A percentile compares a stretch with the other conserved stretches of the same genome.
Conservation (phyloP, 2,113 vertebrate species). For the Camelus bactrianus region DNA sequence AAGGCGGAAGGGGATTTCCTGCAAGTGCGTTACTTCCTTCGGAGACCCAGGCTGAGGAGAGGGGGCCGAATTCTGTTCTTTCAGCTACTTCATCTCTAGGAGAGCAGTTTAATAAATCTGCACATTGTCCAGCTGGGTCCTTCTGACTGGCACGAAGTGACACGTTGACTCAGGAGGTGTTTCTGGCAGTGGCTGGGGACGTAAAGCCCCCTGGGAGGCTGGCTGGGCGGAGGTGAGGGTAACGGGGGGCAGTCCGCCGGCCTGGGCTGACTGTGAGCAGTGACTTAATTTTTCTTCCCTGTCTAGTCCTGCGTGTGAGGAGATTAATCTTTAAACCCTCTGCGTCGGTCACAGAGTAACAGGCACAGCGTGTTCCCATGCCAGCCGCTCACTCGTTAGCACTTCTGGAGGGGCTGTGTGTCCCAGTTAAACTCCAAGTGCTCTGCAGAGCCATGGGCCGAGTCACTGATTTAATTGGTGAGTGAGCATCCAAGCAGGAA, state of each 20-base stretch:
- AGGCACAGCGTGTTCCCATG: neutral
- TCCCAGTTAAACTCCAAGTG: constrained; percentile 70
- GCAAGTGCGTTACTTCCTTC: neutral
- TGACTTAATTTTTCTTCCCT: neutral
- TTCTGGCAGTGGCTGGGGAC: neutral
- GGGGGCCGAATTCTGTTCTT: neutral
- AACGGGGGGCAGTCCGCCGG: too few relatives aligned
- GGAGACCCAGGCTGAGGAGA: neutral
- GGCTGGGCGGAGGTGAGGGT: fast-evolving
- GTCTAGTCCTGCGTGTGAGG: fast-evolving
- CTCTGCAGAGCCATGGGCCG: neutral
- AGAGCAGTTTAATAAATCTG: neutral
- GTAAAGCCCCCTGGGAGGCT: neutral
- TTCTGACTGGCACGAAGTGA: neutral
- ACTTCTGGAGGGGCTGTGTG: neutral
- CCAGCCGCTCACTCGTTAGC: constrained; percentile 70
- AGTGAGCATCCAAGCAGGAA: neutral
- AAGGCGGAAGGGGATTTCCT: neutral
- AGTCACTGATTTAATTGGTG: neutral
- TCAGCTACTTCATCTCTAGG: neutral
- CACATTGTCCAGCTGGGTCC: neutral
- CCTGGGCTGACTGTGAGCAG: neutral
- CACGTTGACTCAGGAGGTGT: neutral
- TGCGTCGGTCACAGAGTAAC: constrained; percentile 32
- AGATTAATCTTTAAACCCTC: neutral